These are phyloP conservation scores for Ctenomys sociabilis DNA, from an alignment of 2,113 vertebrate genomes.

Conservation along the genomic window DNA sequence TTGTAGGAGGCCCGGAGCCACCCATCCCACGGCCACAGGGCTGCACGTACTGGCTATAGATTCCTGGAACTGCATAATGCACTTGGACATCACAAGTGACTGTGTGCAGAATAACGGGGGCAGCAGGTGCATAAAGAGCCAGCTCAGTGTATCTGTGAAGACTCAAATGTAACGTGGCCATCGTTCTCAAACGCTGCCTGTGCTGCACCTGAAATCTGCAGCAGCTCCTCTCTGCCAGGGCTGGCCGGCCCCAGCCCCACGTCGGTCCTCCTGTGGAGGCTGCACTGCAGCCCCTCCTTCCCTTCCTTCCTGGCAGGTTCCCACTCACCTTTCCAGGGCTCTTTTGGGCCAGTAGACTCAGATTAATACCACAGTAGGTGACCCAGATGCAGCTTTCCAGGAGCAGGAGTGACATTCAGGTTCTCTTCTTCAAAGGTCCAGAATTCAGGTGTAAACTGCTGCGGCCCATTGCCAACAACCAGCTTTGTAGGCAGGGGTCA, in stretches of 20 bases:
- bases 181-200: not conserved
- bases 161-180: not conserved
- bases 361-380: not conserved
- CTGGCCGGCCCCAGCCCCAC: not conserved
- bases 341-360: not conserved
- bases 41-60: not conserved
- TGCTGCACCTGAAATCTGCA: not conserved
- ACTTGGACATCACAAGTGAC: not conserved
- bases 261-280: not conserved
- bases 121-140: not conserved
- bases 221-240: not conserved
- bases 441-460: not conserved
- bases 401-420: no score
- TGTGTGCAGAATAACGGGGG: not conserved
- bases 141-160: not conserved
- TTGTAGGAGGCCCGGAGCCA: not conserved
- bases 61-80: fast-evolving
- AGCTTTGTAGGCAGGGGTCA: not conserved
- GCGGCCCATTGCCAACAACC: no score
- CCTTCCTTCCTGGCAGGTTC: not conserved
- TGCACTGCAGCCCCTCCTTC: not conserved
- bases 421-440: not conserved
- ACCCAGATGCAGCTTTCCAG: not conserved
- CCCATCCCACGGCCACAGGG: not conserved
- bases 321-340: not conserved